Conservation (phyloP, 2,797 vertebrate species). For the Cyclopterus lumpus region DNA sequence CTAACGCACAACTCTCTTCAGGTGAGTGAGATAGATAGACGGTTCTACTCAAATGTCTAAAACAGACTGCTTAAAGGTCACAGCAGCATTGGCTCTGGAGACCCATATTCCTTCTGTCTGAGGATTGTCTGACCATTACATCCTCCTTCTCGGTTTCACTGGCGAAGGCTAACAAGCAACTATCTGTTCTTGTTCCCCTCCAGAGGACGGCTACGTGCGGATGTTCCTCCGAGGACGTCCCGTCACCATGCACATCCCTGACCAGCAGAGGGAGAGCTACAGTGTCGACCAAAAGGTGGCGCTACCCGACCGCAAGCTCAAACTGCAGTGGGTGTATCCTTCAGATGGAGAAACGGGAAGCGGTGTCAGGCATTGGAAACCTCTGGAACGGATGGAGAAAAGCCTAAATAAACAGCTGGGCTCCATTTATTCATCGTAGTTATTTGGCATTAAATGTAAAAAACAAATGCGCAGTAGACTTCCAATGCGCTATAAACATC, state of each 20-base stretch:
- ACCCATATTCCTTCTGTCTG: not conserved
- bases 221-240: slow-evolving; percentile 93
- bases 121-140: not conserved
- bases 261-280: slow-evolving; percentile 83
- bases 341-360: not conserved
- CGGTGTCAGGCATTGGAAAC: not conserved
- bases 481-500: too few relatives aligned
- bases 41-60: too few relatives aligned
- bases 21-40: too few relatives aligned
- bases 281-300: slow-evolving; percentile 87
- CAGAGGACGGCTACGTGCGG: slow-evolving; percentile 92
- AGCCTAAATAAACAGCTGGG: not conserved
- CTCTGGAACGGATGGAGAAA: not conserved
- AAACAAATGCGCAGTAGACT: too few relatives aligned
- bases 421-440: not conserved
- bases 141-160: not conserved
- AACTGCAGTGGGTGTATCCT: slow-evolving; percentile 97
- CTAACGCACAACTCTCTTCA: not conserved
- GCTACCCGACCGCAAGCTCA: slow-evolving; percentile 85
- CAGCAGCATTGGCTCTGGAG: not conserved
- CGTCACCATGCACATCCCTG: slow-evolving; percentile 89
- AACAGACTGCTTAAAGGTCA: not conserved
- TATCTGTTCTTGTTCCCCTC: not conserved
- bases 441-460: not conserved
- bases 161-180: not conserved